A percentile compares a stretch with the other conserved stretches of the same genome.
Conservation (phyloP, 2,888 invertebrate species). For the Ormyrus pomaceus region DNA sequence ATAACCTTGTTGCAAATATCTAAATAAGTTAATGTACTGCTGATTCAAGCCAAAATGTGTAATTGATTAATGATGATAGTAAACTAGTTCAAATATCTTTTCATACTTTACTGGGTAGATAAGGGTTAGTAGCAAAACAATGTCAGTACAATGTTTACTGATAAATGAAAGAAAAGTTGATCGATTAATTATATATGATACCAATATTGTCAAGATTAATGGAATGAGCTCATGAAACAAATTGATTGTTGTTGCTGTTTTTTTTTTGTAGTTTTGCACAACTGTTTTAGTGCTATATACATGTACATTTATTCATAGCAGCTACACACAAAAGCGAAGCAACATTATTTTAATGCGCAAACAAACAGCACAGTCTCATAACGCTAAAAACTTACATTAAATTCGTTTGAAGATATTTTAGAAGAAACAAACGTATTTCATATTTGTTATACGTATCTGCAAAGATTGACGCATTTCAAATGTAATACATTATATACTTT, state of each 20-base stretch:
- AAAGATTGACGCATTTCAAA: slow-evolving; percentile 53
- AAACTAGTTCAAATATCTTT: slow-evolving; percentile 1
- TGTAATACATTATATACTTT: slow-evolving; percentile 42
- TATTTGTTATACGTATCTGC: slow-evolving; percentile 55
- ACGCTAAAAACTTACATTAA: slow-evolving; percentile 54
- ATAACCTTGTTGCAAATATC: slow-evolving; percentile 4
- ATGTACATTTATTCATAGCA: slow-evolving; percentile 52
- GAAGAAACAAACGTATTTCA: slow-evolving; percentile 54
- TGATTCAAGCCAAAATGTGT: slow-evolving; percentile 29
- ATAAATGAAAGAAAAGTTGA: slow-evolving; percentile 36
- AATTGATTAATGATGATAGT: slow-evolving; percentile 25
- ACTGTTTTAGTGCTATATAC: slow-evolving; percentile 48
- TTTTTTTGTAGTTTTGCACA: slow-evolving; percentile 39
- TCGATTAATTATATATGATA: slow-evolving; percentile 18
- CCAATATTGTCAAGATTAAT: slow-evolving; percentile 34
- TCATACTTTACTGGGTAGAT: slow-evolving; percentile 16
- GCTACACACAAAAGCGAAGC: slow-evolving; percentile 57
- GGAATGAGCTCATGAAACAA: slow-evolving; percentile 36
- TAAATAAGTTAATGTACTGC: slow-evolving; percentile 2
- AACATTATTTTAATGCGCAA: slow-evolving; percentile 50
- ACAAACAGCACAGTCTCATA: slow-evolving; percentile 52
- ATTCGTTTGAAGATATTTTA: slow-evolving; percentile 53
- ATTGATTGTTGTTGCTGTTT: slow-evolving; percentile 41
- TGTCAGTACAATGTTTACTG: slow-evolving; percentile 29
- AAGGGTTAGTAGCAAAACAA: slow-evolving; percentile 31